Conservation (phyloP, 2,888 invertebrate species). For the Lasioglossum leucozonium region DNA sequence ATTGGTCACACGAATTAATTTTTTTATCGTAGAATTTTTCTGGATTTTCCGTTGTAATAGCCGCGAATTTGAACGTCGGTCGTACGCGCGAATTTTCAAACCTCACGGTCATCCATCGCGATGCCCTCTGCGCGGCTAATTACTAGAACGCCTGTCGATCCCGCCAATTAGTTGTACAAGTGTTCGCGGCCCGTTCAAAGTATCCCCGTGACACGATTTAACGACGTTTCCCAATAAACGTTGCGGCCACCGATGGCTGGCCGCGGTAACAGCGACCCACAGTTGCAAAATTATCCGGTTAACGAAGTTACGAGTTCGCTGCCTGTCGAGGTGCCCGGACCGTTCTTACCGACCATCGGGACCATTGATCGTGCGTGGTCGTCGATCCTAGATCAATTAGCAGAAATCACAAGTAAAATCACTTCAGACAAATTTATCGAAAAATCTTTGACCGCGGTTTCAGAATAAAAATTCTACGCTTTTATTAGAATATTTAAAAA, state of each 20-base stretch:
- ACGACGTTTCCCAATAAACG: conserved; percentile 28
- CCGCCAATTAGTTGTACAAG: conserved; percentile 19
- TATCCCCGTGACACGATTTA: conserved; percentile 16
- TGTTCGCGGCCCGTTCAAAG: conserved; percentile 9
- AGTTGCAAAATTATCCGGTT: conserved; percentile 29
- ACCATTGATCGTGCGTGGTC: background rate
- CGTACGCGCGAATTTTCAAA: background rate
- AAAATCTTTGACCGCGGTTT: background rate
- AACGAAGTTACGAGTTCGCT: conserved; percentile 28
- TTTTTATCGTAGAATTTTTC: background rate
- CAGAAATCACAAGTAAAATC: background rate
- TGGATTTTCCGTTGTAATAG: background rate
- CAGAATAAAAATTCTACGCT: too few relatives aligned
- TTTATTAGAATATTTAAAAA: background rate
- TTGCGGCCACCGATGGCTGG: background rate
- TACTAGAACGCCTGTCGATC: background rate
- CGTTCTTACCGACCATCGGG: background rate
- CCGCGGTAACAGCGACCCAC: background rate
- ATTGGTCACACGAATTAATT: background rate
- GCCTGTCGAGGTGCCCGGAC: background rate
- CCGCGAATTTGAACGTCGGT: background rate
- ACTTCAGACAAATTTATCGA: background rate
- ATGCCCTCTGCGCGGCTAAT: background rate
- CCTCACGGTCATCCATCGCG: background rate
- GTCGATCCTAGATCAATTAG: background rate